Evolutionary conservation across 2,888 invertebrate genomes (phyloP), one percentile per base, ranked within the genome.

Genomic region (Eumacrocentrus americanus): DNA sequence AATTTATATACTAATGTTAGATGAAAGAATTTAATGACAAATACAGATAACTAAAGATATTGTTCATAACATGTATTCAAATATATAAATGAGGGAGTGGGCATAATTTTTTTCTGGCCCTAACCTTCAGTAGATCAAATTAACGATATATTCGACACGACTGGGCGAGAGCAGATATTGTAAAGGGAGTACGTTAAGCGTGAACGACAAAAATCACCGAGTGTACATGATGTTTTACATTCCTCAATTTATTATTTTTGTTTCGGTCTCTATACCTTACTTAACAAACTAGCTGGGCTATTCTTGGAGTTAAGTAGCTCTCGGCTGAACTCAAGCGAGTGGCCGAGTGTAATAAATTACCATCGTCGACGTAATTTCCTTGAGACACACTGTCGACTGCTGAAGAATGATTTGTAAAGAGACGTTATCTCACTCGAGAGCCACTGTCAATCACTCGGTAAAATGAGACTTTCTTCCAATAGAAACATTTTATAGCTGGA

Each of bases 111-210:
- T 40, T 40, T 35, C 46, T 46, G 5, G 12, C 23, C 12, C 4
- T 22, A 11, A 11, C 12, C 44, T 20, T 34, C 14, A 58, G 44
- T 23, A 44, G 16, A 22, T 51, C n/a, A 35, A 44, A 52, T 58
- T 52, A 58, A 58, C 35, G 58, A 51, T 23, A 46, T 40, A 46
- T 47, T 37, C 47, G 52, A 53, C 38, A 48, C 44, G 46, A 52
- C 20, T 34, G 57, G 25, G 6, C 29, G 42, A 55, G 25, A 47
- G 37, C 4, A 46, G 34, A 52, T 38, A 59, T 59, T 53, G 53
- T 38, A 18, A 38, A 53, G 44, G 22, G 25, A 29, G 12, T n/a
- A 22, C 34, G 1, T 35, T 23, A 46, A 46, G 52, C 46, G 47
- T 48, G 34, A 58, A 58, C 23, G 37, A 22, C 16, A 37, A 16